phyloP scores from a whole-genome alignment of 2,797 vertebrate genomes.

The Bucorvus abyssinicus region DNA sequence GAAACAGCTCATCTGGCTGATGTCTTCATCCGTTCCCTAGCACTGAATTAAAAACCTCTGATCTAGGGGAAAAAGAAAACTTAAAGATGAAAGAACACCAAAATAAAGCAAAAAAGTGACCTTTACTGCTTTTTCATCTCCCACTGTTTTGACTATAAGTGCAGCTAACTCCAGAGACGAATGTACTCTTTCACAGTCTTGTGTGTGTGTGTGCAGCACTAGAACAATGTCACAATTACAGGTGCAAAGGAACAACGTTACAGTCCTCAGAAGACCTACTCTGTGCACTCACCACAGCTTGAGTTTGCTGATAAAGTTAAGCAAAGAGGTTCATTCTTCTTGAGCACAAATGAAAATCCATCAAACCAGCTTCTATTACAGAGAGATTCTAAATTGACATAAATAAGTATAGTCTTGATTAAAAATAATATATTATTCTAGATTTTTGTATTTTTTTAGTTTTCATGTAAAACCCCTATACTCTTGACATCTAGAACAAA shows the following conservation, averaged over 20 bases:
- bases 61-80: background rate
- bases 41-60: background rate
- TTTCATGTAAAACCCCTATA: conserved; percentile 69
- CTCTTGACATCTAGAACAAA: conserved; percentile 68
- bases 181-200: background rate
- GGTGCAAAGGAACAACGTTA: background rate
- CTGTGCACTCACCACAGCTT: background rate
- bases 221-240: conserved; percentile 12
- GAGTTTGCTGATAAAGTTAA: background rate
- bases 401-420: conserved; percentile 72
- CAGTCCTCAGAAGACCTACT: background rate
- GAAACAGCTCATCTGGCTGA: background rate
- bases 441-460: conserved; percentile 53
- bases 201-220: background rate
- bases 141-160: background rate
- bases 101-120: background rate
- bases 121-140: background rate
- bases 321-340: conserved; percentile 14
- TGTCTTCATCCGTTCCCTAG: background rate
- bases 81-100: background rate
- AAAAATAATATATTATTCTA: conserved; percentile 76
- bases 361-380: conserved; percentile 28
- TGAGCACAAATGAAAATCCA: background rate
- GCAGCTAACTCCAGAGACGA: conserved; percentile 37
- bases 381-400: conserved; percentile 60